Percentiles rank a stretch among this genome's conserved stretches.
Evolutionary conservation across 64 coral and sea anemone genomes (phyloP).

Genomic region (Dendrophyllia cribrosa): DNA sequence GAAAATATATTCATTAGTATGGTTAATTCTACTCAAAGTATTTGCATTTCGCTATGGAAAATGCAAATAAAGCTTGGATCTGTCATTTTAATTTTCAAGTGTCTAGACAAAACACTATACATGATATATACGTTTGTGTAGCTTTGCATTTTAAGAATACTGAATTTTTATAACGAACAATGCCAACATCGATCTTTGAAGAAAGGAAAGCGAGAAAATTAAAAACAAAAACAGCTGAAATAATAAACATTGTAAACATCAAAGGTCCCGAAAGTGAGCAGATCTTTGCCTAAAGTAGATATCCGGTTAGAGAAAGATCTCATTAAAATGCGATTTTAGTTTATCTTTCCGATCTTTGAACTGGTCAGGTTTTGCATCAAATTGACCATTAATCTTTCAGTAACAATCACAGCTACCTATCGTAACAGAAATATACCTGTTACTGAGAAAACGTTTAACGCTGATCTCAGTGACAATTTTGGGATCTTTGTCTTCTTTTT

Average conservation of each 20-base stretch:
- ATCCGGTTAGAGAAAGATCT: not conserved
- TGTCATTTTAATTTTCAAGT: slow-evolving; percentile 24
- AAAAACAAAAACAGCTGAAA: not conserved
- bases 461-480: too few relatives aligned
- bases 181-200: not conserved
- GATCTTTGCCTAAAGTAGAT: not conserved
- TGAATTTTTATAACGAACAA: not conserved
- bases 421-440: too few relatives aligned
- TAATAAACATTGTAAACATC: not conserved
- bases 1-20: not conserved
- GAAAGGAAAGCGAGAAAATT: not conserved
- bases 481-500: too few relatives aligned
- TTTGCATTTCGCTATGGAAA: not conserved
- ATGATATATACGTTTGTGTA: not conserved
- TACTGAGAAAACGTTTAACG: too few relatives aligned
- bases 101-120: slow-evolving; percentile 25
- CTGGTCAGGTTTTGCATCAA: not conserved
- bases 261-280: not conserved
- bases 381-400: not conserved
- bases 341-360: slow-evolving; percentile 3
- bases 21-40: not conserved
- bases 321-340: not conserved
- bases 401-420: not conserved
- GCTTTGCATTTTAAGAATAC: not conserved
- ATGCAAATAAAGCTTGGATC: not conserved